Evolutionary conservation across 2,888 invertebrate species (phyloP), one percentile per base, ranked within the genome.

Genomic region (Tyria jacobaeae): DNA sequence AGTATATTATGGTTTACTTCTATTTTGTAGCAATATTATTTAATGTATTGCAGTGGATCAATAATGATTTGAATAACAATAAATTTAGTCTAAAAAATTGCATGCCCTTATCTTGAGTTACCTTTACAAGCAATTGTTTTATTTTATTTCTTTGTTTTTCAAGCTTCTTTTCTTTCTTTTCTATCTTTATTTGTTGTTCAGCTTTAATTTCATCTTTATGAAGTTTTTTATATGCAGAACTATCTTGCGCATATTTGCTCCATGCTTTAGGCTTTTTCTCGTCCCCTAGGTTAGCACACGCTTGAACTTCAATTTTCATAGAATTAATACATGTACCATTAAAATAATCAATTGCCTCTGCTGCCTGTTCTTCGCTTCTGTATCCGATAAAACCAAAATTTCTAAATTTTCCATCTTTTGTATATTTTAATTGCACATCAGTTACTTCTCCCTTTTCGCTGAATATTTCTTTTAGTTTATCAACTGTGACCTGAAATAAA

Each of bases 321-420:
- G 98, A 97, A 74, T 97, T 96, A 57, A 99, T 96, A 84, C 96
- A 99, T 2, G 97, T 96, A 63, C 97, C 96, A 89, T 99, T 95
- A 73, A 98, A 98, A 82, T 96, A 96, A 21, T 96, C 94, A 37
- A 96, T 94, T 0, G 99, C 99, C 37, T 94, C 94, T 53, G 95
- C 83, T 0, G 98, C 99, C 82, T 98, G 97, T 53, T 96, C 95
- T 67, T 97, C 97, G 25, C 94, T 96, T 82, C 97, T 96, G 87
- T 96, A 99, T 9, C 99, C 99, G 75, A 99, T 94, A 84, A 99
- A 99, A 5, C 97, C 98, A 91, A 99, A 99, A 79, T 97, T 96
- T 64, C 99, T 95, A 86, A 99, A 99, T 83, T 96, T 96, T 10
- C 99, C 99, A 93, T 98, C 96, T 76, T 96, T 95, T 0, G 98